Evolutionary conservation across 1,140 invertebrate species (phyloP).

Genomic region (Dermatophagoides farinae): DNA sequence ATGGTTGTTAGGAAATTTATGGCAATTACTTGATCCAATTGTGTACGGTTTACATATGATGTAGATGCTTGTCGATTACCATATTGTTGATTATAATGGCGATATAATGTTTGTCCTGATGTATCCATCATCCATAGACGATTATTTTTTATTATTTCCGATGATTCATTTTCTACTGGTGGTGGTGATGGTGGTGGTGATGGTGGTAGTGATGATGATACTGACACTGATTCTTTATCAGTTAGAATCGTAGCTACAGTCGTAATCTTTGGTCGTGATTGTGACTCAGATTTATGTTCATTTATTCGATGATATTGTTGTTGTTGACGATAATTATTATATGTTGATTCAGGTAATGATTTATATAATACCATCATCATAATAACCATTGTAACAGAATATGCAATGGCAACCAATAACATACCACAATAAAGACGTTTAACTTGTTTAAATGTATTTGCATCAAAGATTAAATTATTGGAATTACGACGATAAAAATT

Average conservation of each 20-base stretch:
- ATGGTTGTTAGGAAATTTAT: conserved; percentile 1
- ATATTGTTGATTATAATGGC: neutral
- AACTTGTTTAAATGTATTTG: conserved; percentile 6
- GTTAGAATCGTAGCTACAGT: neutral
- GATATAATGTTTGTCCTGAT: neutral
- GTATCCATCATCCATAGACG: neutral
- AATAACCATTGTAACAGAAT: conserved; percentile 1
- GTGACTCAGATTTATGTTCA: neutral
- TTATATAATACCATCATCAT: conserved; percentile 8
- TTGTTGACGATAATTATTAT: neutral
- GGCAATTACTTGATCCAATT: conserved; percentile 4
- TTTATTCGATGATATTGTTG: neutral
- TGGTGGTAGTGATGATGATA: neutral
- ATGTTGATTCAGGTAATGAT: neutral
- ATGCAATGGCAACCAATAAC: conserved; percentile 1
- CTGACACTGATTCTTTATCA: neutral
- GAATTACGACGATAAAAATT: neutral
- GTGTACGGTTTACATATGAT: neutral
- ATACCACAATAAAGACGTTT: conserved; percentile 8
- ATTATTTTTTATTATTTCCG: neutral
- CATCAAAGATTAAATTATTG: neutral
- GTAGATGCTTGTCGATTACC: neutral
- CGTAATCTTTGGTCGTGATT: neutral
- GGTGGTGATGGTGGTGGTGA: neutral
- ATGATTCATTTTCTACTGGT: neutral